Base-by-base conservation (phyloP, 30 jellyfish, hydroid and myxozoan species). In the Aurelia sp. region DNA sequence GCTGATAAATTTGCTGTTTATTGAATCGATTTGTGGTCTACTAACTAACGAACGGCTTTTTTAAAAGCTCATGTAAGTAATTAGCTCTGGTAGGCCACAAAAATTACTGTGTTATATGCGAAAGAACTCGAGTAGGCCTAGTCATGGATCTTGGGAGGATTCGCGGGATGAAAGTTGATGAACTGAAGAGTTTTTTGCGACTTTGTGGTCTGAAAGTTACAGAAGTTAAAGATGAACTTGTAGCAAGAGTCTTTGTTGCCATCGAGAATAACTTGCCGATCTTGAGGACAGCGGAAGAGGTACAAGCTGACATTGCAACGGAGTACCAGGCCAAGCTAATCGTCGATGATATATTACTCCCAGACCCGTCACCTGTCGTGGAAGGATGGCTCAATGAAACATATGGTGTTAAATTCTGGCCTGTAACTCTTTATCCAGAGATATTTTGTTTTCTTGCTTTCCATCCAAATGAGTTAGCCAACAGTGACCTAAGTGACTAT, bases 341-440 rank as follows among this genome's bases (percentile, higher is more conserved):
- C 57, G 74, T 30, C 63, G 83, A 41, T 3, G 65, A 59, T 21
- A 21, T 35, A 48, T 47, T 9, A 41, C 22, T 81, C 41, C 91
- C 91, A 47, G 84, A 81, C 21, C 74, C 75, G 35, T 52, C 68
- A 17, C 15, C 20, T 35, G 41, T 81, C 65, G 78, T 11, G 58
- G 13, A 22, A 9, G 91, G 69, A 31, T 79, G 90, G 90, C 37
- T 79, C 16, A 52, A 62, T 79, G 90, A 79, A 67, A 50, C 64
- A 79, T 33, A 48, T 22, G 90, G 83, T 4, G 71, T 79, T 41
- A 67, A 21, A 48, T 79, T 18, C 81, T 63, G 82, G 90, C 82
- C 90, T 57, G 74, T 76, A 33, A 76, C 87, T 18, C 33, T 85
- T 18, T 85, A 74, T 62, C 90, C 90, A 11, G 90, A 80, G 84